Evolutionary conservation across 35 echinoderm and acorn worm species (phyloP).

Genomic region (Patiria miniata): DNA sequence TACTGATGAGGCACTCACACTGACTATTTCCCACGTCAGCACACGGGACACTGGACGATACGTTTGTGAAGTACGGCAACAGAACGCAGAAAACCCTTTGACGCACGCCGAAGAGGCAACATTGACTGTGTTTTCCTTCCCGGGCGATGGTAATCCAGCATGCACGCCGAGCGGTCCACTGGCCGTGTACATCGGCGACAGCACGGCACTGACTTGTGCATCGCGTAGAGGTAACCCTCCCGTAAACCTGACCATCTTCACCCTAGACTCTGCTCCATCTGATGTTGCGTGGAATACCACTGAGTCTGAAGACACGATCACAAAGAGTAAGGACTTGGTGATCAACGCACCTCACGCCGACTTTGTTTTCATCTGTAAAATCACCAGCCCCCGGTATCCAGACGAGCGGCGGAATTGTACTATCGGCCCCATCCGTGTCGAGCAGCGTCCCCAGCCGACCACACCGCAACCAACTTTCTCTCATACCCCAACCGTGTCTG

Average conservation of each 20-base stretch:
- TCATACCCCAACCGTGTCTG: no score
- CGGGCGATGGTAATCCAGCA: background rate
- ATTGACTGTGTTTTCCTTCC: background rate
- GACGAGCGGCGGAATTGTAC: background rate
- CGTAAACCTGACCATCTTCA: background rate
- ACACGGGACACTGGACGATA: background rate
- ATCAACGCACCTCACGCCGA: background rate
- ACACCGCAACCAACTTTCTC: no score
- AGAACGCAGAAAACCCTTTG: background rate
- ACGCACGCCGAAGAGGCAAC: background rate
- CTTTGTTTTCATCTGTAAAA: background rate
- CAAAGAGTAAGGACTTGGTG: background rate
- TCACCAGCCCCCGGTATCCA: background rate
- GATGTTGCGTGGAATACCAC: background rate
- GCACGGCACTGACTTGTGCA: background rate
- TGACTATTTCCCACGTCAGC: background rate
- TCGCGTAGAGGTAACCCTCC: background rate
- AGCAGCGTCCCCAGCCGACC: background rate
- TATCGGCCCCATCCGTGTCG: background rate
- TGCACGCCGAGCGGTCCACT: background rate
- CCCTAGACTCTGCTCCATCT: background rate
- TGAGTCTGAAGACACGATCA: background rate
- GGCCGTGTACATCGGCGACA: background rate
- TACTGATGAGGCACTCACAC: background rate
- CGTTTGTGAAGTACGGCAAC: background rate